These are phyloP conservation scores for Drosophila carrolli DNA, from an alignment of 1,140 invertebrate species.

Conservation along the genomic window DNA sequence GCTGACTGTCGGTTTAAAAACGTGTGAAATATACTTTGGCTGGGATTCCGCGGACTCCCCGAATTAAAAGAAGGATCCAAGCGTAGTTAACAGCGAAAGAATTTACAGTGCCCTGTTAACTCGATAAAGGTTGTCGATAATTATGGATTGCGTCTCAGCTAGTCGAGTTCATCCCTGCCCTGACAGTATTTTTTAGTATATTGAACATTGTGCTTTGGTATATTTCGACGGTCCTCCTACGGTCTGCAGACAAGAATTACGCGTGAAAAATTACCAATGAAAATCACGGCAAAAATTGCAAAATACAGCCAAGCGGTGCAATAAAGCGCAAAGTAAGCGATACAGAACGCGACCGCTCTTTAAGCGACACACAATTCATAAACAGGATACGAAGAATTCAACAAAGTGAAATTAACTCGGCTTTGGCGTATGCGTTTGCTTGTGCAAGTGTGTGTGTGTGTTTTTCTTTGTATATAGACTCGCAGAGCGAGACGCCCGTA, in stretches of 20 bases:
- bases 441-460: conserved; percentile 59
- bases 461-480: conserved; percentile 78
- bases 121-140: no score
- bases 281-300: conserved; percentile 52
- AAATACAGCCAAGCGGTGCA: conserved; percentile 52
- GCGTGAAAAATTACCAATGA: conserved; percentile 59
- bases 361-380: conserved; percentile 19
- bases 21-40: no score
- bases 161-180: no score
- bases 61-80: no score
- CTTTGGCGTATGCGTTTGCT: conserved; percentile 58
- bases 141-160: no score
- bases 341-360: neutral
- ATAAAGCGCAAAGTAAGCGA: conserved; percentile 64
- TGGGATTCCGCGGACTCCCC: no score
- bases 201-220: neutral
- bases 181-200: no score
- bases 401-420: conserved; percentile 77
- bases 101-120: no score
- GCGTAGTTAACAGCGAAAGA: no score
- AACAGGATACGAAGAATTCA: conserved; percentile 22
- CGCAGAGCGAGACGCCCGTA: conserved; percentile 57
- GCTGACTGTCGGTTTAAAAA: no score
- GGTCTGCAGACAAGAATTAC: conserved; percentile 30
- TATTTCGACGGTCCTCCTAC: neutral